Conservation (phyloP, 2,888 invertebrate species). For the Neuroscelio doddi region DNA sequence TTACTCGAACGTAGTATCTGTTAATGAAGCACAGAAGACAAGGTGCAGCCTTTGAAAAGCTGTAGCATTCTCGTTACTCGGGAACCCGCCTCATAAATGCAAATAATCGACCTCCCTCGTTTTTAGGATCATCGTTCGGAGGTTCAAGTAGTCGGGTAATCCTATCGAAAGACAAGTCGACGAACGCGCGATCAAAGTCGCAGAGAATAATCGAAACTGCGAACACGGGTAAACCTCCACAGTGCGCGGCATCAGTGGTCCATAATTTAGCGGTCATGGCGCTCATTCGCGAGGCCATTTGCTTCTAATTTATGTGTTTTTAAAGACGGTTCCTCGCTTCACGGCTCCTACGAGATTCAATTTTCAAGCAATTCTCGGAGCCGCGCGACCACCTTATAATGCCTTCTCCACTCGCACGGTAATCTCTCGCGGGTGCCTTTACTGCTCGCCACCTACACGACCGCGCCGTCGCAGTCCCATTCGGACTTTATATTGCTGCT, state of each 20-base stretch:
- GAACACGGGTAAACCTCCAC: conserved; percentile 25
- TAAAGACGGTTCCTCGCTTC: conserved; percentile 61
- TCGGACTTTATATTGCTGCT: conserved; percentile 46
- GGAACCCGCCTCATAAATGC: conserved; percentile 28
- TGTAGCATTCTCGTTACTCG: conserved; percentile 24
- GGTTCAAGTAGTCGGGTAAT: conserved; percentile 31
- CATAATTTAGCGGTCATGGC: conserved; percentile 69
- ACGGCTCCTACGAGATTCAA: conserved; percentile 61
- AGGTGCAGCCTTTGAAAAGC: too few relatives aligned
- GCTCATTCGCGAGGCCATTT: conserved; percentile 64
- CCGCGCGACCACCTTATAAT: conserved; percentile 47
- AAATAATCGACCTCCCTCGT: conserved; percentile 18
- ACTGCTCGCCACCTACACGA: conserved; percentile 48
- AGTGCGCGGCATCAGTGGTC: conserved; percentile 57
- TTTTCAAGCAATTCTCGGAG: conserved; percentile 57
- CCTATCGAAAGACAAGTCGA: too few relatives aligned
- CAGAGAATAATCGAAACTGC: conserved; percentile 14
- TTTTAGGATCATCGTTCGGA: background rate
- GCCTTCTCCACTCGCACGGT: conserved; percentile 33
- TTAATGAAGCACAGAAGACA: too few relatives aligned
- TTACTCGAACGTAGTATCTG: too few relatives aligned
- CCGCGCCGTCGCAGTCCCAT: conserved; percentile 43
- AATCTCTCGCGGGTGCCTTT: conserved; percentile 48
- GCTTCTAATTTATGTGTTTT: conserved; percentile 71
- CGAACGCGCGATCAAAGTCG: conserved; percentile 36